Percentiles rank a stretch among this genome's conserved stretches.
Conservation (phyloP, 2,888 invertebrate species). For the Deroplatys truncata region DNA sequence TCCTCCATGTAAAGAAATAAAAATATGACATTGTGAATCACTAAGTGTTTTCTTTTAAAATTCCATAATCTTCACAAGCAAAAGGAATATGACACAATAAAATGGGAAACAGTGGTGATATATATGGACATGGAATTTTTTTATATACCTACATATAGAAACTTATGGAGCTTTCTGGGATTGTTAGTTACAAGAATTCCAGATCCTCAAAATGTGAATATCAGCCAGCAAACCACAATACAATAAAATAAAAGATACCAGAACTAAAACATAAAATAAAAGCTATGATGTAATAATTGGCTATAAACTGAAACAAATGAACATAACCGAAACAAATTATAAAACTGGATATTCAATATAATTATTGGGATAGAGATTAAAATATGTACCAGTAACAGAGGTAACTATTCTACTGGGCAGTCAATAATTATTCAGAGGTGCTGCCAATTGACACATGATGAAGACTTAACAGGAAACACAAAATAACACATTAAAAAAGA, state of each 20-base stretch:
- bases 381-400: background rate
- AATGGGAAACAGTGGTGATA: background rate
- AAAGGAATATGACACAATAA: too few relatives aligned
- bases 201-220: background rate
- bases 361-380: slow-evolving; percentile 25
- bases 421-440: background rate
- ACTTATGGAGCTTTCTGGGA: background rate
- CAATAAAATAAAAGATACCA: background rate
- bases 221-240: background rate
- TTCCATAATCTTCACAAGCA: too few relatives aligned
- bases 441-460: background rate
- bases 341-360: slow-evolving; percentile 28
- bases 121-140: background rate
- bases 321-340: slow-evolving; percentile 34
- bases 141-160: too few relatives aligned
- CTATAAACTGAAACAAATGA: background rate
- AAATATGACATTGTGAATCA: too few relatives aligned
- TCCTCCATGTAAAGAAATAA: too few relatives aligned
- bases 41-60: too few relatives aligned
- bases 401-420: background rate
- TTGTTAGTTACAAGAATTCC: background rate
- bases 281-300: background rate
- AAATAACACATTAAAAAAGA: background rate
- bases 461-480: background rate
- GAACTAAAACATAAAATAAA: background rate